These are phyloP conservation scores for Anticlea derivata DNA, from an alignment of 2,888 invertebrate species.

Conservation along the genomic window DNA sequence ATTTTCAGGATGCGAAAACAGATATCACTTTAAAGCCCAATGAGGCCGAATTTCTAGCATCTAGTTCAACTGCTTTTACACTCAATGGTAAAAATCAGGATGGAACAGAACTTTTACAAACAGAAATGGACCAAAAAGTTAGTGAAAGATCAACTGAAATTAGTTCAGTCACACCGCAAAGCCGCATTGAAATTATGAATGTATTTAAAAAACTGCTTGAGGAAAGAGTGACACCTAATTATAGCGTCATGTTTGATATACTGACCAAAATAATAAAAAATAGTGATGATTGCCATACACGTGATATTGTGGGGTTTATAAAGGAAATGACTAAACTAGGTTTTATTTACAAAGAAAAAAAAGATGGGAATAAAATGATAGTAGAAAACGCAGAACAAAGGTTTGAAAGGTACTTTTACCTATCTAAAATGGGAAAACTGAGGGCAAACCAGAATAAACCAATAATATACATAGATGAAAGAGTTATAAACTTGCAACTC, in stretches of 20 bases:
- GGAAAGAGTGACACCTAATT: constrained; percentile 7
- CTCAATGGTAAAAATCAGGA: neutral
- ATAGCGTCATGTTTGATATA: constrained; percentile 11
- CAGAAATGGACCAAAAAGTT: neutral
- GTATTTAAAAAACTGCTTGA: constrained; percentile 27
- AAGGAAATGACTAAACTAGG: constrained; percentile 41
- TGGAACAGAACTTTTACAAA: neutral
- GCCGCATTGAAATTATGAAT: constrained; percentile 18
- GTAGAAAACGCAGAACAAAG: constrained; percentile 55
- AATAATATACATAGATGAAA: constrained; percentile 55
- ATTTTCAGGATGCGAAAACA: constrained; percentile 1
- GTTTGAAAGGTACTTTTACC: constrained; percentile 52
- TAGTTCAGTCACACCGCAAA: constrained; percentile 4
- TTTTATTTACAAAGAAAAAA: constrained; percentile 42
- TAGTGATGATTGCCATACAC: constrained; percentile 10
- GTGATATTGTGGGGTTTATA: constrained; percentile 19
- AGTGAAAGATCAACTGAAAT: neutral
- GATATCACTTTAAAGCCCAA: too few relatives aligned
- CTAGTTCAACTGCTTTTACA: neutral
- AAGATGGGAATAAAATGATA: constrained; percentile 37
- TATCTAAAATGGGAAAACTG: constrained; percentile 47
- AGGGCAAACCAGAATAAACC: constrained; percentile 29
- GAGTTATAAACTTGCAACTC: constrained; percentile 39
- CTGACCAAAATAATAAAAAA: constrained; percentile 24
- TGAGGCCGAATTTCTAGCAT: neutral